Conservation (phyloP, 2,113 vertebrate species). For the Lagopus leucura region DNA sequence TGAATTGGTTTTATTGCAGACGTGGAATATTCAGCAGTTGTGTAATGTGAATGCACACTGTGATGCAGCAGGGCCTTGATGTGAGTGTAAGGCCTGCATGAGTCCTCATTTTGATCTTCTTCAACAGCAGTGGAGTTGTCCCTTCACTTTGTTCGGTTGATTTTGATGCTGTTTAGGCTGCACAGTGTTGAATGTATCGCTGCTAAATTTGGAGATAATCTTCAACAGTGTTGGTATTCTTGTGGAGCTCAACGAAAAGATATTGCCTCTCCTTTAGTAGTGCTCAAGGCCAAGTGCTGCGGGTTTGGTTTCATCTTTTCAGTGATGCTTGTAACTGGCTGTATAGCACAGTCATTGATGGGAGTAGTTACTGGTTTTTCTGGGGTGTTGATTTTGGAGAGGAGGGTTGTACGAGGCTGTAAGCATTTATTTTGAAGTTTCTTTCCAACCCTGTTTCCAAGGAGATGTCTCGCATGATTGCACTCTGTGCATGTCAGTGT, state of each 20-base stretch:
- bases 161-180: neutral
- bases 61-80: neutral
- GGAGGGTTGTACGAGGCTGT: neutral
- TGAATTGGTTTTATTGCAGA: neutral
- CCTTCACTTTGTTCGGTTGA: neutral
- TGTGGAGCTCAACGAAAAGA: neutral
- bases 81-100: neutral
- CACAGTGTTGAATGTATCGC: fast-evolving
- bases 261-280: neutral
- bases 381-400: neutral
- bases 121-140: neutral
- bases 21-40: neutral
- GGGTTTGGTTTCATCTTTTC: neutral
- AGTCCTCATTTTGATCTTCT: neutral
- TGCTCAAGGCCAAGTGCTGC: neutral
- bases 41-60: neutral
- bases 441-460: neutral
- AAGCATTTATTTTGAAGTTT: neutral
- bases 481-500: neutral
- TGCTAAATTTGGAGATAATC: neutral
- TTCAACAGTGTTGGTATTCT: neutral
- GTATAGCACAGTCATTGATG: neutral
- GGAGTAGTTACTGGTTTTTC: neutral
- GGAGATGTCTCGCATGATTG: neutral
- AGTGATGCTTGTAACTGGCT: neutral